A percentile compares a stretch with the other conserved stretches of the same genome.
Evolutionary conservation across 1,140 invertebrate species (phyloP).

Genomic region (Monochamus saltuarius): DNA sequence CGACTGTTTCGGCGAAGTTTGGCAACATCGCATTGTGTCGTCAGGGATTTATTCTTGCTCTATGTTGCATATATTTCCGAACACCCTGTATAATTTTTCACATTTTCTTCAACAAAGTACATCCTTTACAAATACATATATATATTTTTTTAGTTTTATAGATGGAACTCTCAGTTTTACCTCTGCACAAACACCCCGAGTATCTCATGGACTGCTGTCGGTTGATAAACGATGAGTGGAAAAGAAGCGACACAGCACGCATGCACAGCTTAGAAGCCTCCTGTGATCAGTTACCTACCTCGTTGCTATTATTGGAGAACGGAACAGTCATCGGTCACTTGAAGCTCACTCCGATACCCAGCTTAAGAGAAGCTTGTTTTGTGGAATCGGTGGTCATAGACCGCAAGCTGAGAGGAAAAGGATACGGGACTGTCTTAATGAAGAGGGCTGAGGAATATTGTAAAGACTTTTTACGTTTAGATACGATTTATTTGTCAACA

Average conservation of each 20-base stretch:
- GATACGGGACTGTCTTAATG: conserved; percentile 71
- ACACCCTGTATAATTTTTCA: too few relatives aligned
- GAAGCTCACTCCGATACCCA: conserved; percentile 69
- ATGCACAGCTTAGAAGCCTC: conserved; percentile 69
- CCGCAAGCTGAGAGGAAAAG: conserved; percentile 66
- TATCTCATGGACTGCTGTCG: conserved; percentile 67
- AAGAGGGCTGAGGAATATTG: conserved; percentile 69
- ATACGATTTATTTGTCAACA: conserved; percentile 71
- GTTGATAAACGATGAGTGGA: conserved; percentile 79
- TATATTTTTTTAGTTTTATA: conserved; percentile 7
- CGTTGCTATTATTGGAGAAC: conserved; percentile 65
- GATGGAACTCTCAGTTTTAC: conserved; percentile 56
- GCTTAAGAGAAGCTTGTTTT: conserved; percentile 66
- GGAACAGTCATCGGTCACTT: conserved; percentile 69
- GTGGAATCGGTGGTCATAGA: conserved; percentile 77
- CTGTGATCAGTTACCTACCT: conserved; percentile 70
- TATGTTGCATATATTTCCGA: too few relatives aligned
- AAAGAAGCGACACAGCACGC: conserved; percentile 71
- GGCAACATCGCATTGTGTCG: too few relatives aligned
- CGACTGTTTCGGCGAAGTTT: too few relatives aligned
- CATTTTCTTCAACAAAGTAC: too few relatives aligned
- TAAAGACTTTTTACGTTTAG: conserved; percentile 59
- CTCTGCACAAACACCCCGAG: conserved; percentile 68
- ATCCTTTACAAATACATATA: too few relatives aligned
- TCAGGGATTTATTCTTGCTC: too few relatives aligned